phyloP scores from a whole-genome alignment of 2,888 invertebrate genomes.

The Tridacna gigas region DNA sequence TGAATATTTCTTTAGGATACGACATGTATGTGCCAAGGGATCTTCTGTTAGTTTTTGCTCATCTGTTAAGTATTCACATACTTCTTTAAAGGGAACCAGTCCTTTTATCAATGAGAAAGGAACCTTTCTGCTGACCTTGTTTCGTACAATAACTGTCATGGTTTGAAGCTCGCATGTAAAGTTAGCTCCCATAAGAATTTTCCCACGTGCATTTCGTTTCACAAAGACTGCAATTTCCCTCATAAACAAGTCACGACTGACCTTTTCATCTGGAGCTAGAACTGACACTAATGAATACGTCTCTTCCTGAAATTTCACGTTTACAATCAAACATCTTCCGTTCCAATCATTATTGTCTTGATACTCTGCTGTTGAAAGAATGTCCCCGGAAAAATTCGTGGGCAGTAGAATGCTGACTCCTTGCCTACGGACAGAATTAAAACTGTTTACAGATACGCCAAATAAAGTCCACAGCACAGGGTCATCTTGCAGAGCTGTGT shows the following conservation, averaged over 20 bases:
- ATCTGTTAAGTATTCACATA: constrained; percentile 25
- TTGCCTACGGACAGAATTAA: constrained; percentile 2
- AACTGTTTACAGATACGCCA: constrained; percentile 31
- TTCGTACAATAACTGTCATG: constrained; percentile 27
- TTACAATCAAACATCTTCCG: constrained; percentile 27
- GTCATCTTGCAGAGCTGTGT: constrained; percentile 17
- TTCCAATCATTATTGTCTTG: constrained; percentile 19
- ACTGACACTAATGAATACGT: constrained; percentile 15
- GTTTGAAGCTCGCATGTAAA: constrained; percentile 11
- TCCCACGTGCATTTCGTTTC: constrained; percentile 1
- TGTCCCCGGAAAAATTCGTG: constrained; percentile 21
- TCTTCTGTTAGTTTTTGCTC: background rate
- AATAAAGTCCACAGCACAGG: constrained; percentile 35
- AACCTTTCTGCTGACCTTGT: constrained; percentile 21
- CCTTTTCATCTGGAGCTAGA: constrained; percentile 23
- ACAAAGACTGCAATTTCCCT: constrained; percentile 18
- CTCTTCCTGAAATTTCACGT: background rate
- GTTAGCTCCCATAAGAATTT: constrained; percentile 19
- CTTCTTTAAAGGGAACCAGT: constrained; percentile 18
- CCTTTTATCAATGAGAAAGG: constrained; percentile 16
- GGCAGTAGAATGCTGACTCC: constrained; percentile 32
- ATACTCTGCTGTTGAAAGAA: background rate
- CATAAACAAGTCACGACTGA: constrained; percentile 23
- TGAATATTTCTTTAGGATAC: background rate
- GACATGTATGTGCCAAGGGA: background rate